Percentiles rank a stretch among this genome's conserved stretches.
Evolutionary conservation across 2,888 invertebrate species (phyloP).

Genomic region (Dastarcus helophoroides): DNA sequence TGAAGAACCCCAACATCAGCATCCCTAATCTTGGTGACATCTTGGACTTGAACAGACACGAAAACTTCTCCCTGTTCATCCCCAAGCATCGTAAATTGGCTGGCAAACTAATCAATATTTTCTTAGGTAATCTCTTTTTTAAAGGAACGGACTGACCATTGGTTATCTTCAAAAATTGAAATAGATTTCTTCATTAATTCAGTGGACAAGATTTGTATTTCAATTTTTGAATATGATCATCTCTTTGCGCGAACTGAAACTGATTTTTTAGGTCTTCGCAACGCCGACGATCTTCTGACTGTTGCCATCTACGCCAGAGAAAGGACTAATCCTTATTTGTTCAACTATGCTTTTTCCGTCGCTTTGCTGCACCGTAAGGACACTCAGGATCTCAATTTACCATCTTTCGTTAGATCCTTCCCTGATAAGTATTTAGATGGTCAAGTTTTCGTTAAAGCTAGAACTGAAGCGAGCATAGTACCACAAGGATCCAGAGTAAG

Average conservation of each 20-base stretch:
- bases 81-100: constrained; percentile 62
- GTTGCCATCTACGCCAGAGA: constrained; percentile 59
- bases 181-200: too few relatives aligned
- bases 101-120: constrained; percentile 53
- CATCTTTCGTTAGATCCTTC: constrained; percentile 65
- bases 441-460: constrained; percentile 54
- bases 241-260: too few relatives aligned
- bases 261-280: constrained; percentile 53
- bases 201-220: too few relatives aligned
- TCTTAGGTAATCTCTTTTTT: constrained; percentile 47
- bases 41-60: constrained; percentile 45
- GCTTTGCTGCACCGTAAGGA: constrained; percentile 63
- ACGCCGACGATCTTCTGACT: constrained; percentile 58
- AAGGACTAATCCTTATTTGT: constrained; percentile 67
- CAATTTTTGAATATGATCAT: too few relatives aligned
- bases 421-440: constrained; percentile 76
- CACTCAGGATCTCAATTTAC: constrained; percentile 56
- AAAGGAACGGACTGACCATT: too few relatives aligned
- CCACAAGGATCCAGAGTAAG: constrained; percentile 50
- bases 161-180: too few relatives aligned
- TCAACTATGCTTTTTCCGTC: constrained; percentile 68
- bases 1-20: constrained; percentile 40
- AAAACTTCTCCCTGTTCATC: constrained; percentile 64
- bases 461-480: constrained; percentile 56
- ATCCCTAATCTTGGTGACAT: constrained; percentile 49